Base-by-base conservation (phyloP, 1,140 invertebrate species). In the Odontomachus brunneus region DNA sequence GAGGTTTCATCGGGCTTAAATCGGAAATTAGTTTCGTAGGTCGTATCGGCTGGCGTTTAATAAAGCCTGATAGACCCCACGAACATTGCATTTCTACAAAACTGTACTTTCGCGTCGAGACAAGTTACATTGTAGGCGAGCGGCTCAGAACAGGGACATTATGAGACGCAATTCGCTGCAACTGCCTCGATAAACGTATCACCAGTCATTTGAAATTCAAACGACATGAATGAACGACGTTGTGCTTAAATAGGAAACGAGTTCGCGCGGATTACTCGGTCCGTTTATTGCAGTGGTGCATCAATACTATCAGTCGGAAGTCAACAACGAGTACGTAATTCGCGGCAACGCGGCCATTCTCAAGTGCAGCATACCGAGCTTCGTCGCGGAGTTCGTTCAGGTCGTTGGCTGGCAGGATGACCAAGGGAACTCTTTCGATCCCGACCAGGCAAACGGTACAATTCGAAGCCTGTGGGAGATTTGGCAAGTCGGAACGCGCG, bases 241-340 rank as follows among this genome's bases (percentile, higher is more conserved):
- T 51, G 49, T 48, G 24, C 14, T 49, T 33, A 38, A n/a, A 29
- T 57, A 49, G 29, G n/a, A 22, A 80, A 73, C 65, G 69, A 22
- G 15, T n/a, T 53, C 33, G 73, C 55, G 44, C 22, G 33, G 57
- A 63, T 83, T 73, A 87, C 48, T 72, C 67, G 53, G 62, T n/a
- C 26, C 78, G 38, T 88, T 59, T 67, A 89, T 95, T 94, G 19
- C 94, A 98, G 98, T 98, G 92, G 97, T 98, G 85, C 96, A 97
- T 86, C 97, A 98, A 93, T 96, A 96, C 91, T 98, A 98, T 94
- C 97, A 98, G 89, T 97, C 97, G 22, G 97, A 98, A 94, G 97
- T 98, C 88, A 97, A 97, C 94, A 98, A 98, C 93, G 98, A 98
- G 86, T 99, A 98, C 94, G 98, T 98, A 5, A 98, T 98, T 89